phyloP scores from a whole-genome alignment of 2,888 invertebrate species.

The Mesorhabditis belari region DNA sequence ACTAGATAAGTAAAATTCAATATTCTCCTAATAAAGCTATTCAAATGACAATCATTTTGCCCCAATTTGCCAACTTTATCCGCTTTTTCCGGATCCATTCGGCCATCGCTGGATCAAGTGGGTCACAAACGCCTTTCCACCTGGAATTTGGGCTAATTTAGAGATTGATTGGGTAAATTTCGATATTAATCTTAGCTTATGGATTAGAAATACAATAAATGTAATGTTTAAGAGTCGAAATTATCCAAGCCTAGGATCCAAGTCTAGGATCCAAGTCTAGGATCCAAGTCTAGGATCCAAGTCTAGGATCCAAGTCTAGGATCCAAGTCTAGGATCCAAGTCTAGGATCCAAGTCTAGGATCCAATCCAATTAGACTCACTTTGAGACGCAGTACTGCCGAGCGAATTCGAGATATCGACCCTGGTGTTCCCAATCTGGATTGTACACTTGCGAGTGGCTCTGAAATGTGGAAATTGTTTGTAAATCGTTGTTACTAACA shows the following conservation, averaged over 20 bases:
- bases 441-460: slow-evolving; percentile 21
- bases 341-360: neutral
- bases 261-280: too few species aligned
- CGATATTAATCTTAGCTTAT: neutral
- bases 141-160: slow-evolving; percentile 15
- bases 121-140: slow-evolving; percentile 46
- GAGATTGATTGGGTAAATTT: neutral
- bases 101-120: slow-evolving; percentile 38
- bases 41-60: slow-evolving; percentile 42
- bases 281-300: too few species aligned
- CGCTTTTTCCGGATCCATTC: slow-evolving; percentile 38
- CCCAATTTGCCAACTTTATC: slow-evolving; percentile 41
- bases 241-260: too few species aligned
- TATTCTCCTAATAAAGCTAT: too few species aligned
- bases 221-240: too few species aligned
- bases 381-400: slow-evolving; percentile 40
- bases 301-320: too few species aligned
- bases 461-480: too few species aligned
- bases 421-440: slow-evolving; percentile 41
- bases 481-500: too few species aligned
- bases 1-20: too few species aligned
- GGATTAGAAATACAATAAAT: too few species aligned
- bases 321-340: too few species aligned
- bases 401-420: slow-evolving; percentile 44
- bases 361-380: slow-evolving; percentile 13